phyloP scores from a whole-genome alignment of 1,140 invertebrate species.

The Zaprionus africanus region DNA sequence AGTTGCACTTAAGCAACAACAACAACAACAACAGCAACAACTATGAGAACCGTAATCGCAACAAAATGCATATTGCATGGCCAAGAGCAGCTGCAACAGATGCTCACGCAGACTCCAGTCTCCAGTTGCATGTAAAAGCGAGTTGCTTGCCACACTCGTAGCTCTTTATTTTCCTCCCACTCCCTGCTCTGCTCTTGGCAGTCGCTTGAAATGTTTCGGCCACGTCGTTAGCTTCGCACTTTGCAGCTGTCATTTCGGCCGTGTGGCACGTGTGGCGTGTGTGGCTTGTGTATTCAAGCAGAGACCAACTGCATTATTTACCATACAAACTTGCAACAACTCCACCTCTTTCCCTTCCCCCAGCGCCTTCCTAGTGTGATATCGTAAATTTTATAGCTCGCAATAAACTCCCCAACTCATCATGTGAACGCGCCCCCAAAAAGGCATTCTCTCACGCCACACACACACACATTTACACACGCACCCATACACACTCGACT shows the following conservation, averaged over 20 bases:
- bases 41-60: constrained; percentile 23
- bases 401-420: constrained; percentile 54
- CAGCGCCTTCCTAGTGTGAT: constrained; percentile 6
- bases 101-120: constrained; percentile 2
- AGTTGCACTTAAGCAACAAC: constrained; percentile 50
- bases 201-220: constrained; percentile 59
- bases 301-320: constrained; percentile 65
- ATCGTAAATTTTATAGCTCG: constrained; percentile 40
- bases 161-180: background rate
- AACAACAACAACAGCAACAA: constrained; percentile 22
- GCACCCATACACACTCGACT: constrained; percentile 21
- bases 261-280: constrained; percentile 23
- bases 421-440: constrained; percentile 15
- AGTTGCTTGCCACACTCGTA: background rate
- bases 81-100: constrained; percentile 33
- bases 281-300: constrained; percentile 12
- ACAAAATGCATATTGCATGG: constrained; percentile 68
- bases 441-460: background rate
- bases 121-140: constrained; percentile 1
- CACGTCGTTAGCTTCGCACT: constrained; percentile 73
- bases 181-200: background rate
- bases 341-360: background rate
- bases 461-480: background rate
- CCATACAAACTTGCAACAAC: constrained; percentile 57
- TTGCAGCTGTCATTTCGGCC: constrained; percentile 59